Evolutionary conservation across 2,113 vertebrate genomes (phyloP).

Genomic region (Hyla sarda): DNA sequence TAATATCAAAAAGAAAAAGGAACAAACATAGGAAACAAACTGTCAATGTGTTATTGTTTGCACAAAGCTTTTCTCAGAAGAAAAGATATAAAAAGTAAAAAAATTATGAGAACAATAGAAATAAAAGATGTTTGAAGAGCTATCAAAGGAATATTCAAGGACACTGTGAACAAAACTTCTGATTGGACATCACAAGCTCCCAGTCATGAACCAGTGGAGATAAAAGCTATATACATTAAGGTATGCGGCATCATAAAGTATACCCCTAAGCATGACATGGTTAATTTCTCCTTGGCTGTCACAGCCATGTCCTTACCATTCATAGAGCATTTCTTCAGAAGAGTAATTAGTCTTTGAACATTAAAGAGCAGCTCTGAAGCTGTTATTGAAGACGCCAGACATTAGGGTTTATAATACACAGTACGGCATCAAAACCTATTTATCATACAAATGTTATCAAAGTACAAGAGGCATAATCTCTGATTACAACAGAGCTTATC

Average conservation of each 20-base stretch:
- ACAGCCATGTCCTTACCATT: constrained; percentile 25
- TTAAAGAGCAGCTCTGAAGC: constrained; percentile 18
- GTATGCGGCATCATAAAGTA: neutral
- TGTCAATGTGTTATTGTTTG: neutral
- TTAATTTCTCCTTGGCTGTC: constrained; percentile 20
- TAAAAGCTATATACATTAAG: neutral
- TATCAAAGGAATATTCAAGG: neutral
- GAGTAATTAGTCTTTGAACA: constrained; percentile 52
- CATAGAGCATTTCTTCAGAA: constrained; percentile 33
- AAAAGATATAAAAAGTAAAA: neutral
- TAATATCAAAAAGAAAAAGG: too few species aligned
- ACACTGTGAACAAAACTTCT: neutral
- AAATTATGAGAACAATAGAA: neutral
- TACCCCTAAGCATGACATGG: neutral
- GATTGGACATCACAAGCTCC: neutral
- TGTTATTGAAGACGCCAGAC: constrained; percentile 40
- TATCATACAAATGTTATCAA: constrained; percentile 60
- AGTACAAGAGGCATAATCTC: constrained; percentile 59
- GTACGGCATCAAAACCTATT: constrained; percentile 51
- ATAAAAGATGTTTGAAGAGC: neutral
- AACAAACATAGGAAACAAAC: neutral
- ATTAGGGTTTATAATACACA: constrained; percentile 47
- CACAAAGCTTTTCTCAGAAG: neutral
- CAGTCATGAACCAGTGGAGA: neutral
- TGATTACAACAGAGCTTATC: constrained; percentile 56